A percentile compares a stretch with the other conserved stretches of the same genome.
Evolutionary conservation across 2,113 vertebrate genomes (phyloP).

Genomic region (Bubo scandiacus): DNA sequence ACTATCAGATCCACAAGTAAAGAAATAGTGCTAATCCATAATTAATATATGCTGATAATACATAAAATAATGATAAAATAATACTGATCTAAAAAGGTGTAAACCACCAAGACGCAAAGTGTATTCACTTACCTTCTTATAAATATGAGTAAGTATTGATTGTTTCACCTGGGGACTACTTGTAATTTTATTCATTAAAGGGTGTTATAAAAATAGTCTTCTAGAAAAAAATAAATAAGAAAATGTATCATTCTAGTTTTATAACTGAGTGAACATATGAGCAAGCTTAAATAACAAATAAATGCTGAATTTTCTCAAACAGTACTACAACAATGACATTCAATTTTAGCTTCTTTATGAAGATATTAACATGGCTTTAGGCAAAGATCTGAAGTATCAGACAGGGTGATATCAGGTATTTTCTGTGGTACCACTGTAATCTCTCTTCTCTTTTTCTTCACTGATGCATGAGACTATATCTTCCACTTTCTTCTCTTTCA

Average conservation of each 20-base stretch:
- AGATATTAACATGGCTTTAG: not conserved
- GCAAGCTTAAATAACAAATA: not conserved
- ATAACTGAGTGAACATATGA: not conserved
- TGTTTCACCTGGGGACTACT: not conserved
- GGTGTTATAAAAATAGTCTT: not conserved
- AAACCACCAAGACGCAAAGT: not conserved
- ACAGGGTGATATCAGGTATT: not conserved
- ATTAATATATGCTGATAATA: not conserved
- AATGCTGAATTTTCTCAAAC: not conserved
- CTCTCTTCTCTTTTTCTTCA: not conserved
- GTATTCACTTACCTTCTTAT: not conserved
- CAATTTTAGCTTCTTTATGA: not conserved
- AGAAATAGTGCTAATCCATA: not conserved
- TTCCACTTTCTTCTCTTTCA: not conserved
- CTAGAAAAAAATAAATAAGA: not conserved
- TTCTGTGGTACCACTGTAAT: not conserved
- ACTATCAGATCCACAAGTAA: not conserved
- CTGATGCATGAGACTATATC: fast-evolving
- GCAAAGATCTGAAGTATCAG: not conserved
- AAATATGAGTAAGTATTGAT: not conserved
- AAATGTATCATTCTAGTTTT: not conserved
- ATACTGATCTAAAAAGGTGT: not conserved
- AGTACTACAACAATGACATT: not conserved
- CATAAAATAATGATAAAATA: not conserved
- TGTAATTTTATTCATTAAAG: not conserved